phyloP scores from a whole-genome alignment of 2,888 invertebrate species.

The Drosophila melanosoma region DNA sequence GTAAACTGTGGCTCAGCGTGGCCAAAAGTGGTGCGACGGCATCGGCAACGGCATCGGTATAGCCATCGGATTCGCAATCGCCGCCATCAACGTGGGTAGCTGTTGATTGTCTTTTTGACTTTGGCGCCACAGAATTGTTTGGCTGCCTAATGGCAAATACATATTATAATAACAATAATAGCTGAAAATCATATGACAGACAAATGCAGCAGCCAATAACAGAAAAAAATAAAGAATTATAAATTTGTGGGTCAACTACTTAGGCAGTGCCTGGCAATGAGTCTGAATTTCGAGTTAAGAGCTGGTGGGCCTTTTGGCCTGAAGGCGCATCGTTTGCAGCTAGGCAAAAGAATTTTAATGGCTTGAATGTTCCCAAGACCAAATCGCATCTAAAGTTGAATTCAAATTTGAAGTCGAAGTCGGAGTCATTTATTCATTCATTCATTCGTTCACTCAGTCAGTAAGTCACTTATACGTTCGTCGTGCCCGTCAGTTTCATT shows the following conservation, averaged over 20 bases:
- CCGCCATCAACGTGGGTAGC: slow-evolving; percentile 75
- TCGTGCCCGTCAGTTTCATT: slow-evolving; percentile 74
- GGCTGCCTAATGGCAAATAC: slow-evolving; percentile 63
- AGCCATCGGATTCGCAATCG: slow-evolving; percentile 47
- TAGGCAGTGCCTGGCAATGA: slow-evolving; percentile 42
- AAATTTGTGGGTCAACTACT: slow-evolving; percentile 72
- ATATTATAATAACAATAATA: slow-evolving; percentile 28
- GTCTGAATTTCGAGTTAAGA: slow-evolving; percentile 19
- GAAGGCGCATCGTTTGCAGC: slow-evolving; percentile 69
- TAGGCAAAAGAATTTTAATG: slow-evolving; percentile 71
- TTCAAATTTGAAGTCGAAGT: slow-evolving; percentile 40
- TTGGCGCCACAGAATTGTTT: slow-evolving; percentile 72
- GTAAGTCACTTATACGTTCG: slow-evolving; percentile 59
- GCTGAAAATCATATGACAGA: slow-evolving; percentile 41
- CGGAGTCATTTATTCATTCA: slow-evolving; percentile 54
- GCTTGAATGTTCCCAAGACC: slow-evolving; percentile 71
- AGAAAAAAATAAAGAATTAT: slow-evolving; percentile 35
- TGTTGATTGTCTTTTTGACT: slow-evolving; percentile 80
- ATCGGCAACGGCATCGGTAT: slow-evolving; percentile 7
- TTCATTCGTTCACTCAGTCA: slow-evolving; percentile 38
- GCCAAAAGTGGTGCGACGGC: slow-evolving; percentile 41
- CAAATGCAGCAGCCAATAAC: slow-evolving; percentile 33
- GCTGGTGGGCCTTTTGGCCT: slow-evolving; percentile 43
- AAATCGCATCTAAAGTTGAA: slow-evolving; percentile 22
- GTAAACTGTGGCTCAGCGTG: slow-evolving; percentile 26